These are phyloP conservation scores for Schizopygopsis malacanthus DNA, from an alignment of 2,797 vertebrate species.

Conservation along the genomic window DNA sequence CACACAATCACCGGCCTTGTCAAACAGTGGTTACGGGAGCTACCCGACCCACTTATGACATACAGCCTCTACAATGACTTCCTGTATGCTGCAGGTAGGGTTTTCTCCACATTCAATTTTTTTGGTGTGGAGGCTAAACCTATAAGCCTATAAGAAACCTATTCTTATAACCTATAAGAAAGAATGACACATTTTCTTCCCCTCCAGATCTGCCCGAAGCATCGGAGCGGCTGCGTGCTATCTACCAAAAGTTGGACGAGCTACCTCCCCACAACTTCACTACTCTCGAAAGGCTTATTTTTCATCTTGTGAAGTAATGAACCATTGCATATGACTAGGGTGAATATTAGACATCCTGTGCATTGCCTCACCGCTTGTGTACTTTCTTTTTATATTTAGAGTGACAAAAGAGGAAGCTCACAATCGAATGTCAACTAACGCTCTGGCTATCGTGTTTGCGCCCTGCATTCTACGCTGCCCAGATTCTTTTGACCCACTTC, in stretches of 20 bases:
- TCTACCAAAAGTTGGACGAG: conserved; percentile 90
- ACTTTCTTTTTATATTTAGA: conserved; percentile 72
- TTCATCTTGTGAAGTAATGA: conserved; percentile 93
- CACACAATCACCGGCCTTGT: conserved; percentile 93
- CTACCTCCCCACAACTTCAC: conserved; percentile 88
- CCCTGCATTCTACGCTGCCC: conserved; percentile 93
- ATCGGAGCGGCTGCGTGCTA: conserved; percentile 85
- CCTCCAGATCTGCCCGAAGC: conserved; percentile 87
- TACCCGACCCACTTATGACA: conserved; percentile 95
- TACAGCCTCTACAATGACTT: conserved; percentile 92
- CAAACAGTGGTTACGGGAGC: conserved; percentile 93
- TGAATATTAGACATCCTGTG: not conserved
- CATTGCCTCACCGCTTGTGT: conserved; percentile 7
- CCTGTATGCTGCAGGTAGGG: conserved; percentile 89
- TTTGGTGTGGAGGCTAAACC: not conserved
- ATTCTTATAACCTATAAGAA: no score
- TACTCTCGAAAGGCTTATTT: conserved; percentile 91
- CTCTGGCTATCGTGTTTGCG: conserved; percentile 94
- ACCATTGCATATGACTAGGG: not conserved
- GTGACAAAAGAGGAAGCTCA: conserved; percentile 89
- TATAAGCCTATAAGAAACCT: no score
- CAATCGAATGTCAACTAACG: conserved; percentile 92
- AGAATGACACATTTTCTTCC: conserved; percentile 5
- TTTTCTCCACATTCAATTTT: not conserved
- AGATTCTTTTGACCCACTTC: conserved; percentile 86